Evolutionary conservation across 35 echinoderm and acorn worm genomes (phyloP).

Genomic region (Ophioderma brevispina): DNA sequence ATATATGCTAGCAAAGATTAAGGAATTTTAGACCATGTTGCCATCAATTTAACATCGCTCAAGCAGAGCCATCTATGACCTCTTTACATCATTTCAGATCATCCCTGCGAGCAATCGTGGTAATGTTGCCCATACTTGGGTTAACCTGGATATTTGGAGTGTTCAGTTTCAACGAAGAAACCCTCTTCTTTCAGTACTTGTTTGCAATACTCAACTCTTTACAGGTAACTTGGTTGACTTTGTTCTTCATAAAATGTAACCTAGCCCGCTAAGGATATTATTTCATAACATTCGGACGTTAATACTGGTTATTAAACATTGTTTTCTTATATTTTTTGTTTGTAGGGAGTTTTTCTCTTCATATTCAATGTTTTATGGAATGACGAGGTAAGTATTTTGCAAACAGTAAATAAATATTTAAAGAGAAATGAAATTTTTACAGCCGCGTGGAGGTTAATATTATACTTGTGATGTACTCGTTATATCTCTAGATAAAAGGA

Average conservation of each 20-base stretch:
- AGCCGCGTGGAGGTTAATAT: neutral
- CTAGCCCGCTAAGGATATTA: neutral
- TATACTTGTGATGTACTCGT: too few relatives aligned
- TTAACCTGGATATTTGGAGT: constrained; percentile 70
- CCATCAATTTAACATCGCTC: too few relatives aligned
- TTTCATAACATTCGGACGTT: neutral
- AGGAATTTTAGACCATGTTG: too few relatives aligned
- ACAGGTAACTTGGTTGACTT: constrained; percentile 49
- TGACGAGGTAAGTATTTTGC: constrained; percentile 22
- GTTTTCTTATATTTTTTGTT: neutral
- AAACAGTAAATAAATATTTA: neutral
- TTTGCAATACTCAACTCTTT: constrained; percentile 69
- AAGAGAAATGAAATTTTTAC: too few relatives aligned
- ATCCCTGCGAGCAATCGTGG: constrained; percentile 52
- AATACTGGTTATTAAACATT: neutral
- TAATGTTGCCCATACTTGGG: constrained; percentile 69
- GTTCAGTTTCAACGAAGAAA: constrained; percentile 24
- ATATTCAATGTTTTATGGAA: constrained; percentile 36
- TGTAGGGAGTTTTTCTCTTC: constrained; percentile 44
- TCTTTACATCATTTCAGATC: too few relatives aligned
- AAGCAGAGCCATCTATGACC: too few relatives aligned
- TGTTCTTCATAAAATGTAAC: neutral
- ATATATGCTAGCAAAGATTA: too few relatives aligned
- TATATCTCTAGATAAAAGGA: neutral
- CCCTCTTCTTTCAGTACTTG: constrained; percentile 55